Evolutionary conservation across 1,140 invertebrate genomes (phyloP).

Genomic region (Melipona quadrifasciata): DNA sequence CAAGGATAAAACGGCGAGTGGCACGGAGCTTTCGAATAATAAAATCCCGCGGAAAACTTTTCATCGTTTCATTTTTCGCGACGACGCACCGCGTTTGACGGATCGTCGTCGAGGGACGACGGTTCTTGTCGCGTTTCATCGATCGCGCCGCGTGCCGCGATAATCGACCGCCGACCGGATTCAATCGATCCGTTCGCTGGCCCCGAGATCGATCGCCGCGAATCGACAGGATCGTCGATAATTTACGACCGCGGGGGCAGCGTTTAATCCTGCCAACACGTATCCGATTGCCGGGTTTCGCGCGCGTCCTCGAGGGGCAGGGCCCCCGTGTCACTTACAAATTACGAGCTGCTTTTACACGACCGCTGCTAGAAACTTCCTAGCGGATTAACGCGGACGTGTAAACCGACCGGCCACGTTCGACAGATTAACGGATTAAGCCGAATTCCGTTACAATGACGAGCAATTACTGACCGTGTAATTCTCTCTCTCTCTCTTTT

Average conservation of each 20-base stretch:
- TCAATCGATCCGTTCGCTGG: conserved; percentile 6
- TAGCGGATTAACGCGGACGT: conserved; percentile 49
- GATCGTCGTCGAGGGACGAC: not conserved
- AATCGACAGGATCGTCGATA: conserved; percentile 42
- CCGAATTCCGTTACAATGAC: conserved; percentile 44
- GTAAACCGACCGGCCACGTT: conserved; percentile 45
- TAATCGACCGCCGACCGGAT: conserved; percentile 29
- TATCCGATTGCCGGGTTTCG: conserved; percentile 19
- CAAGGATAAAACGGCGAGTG: not conserved
- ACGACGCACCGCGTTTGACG: not conserved
- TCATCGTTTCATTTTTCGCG: not conserved
- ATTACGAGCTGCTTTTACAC: conserved; percentile 56
- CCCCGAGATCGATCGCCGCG: conserved; percentile 25
- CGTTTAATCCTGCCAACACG: conserved; percentile 47
- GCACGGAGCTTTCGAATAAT: not conserved
- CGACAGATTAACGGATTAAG: conserved; percentile 57
- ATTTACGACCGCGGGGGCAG: conserved; percentile 16
- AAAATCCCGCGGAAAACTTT: not conserved
- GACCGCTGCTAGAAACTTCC: conserved; percentile 49
- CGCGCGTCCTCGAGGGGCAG: conserved; percentile 33
- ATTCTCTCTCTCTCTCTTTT: not conserved
- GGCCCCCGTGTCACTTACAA: conserved; percentile 53
- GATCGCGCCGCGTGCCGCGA: not conserved
- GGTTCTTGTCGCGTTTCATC: not conserved
- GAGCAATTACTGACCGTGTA: conserved; percentile 25